These are phyloP conservation scores for Amphiprion percula DNA, from an alignment of 2,113 vertebrate species.

Conservation along the genomic window DNA sequence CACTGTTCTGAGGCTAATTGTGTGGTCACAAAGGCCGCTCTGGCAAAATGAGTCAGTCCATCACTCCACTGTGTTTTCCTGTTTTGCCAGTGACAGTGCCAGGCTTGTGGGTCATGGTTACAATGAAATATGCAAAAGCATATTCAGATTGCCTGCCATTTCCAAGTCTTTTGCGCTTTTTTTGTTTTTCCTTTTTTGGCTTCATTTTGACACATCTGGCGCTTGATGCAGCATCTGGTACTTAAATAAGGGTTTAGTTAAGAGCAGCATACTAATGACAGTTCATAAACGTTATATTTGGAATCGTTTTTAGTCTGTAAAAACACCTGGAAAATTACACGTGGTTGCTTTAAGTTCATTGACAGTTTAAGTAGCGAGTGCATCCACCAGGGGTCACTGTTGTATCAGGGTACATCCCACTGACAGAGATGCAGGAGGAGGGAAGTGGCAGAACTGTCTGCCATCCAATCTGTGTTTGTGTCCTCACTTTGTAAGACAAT, in stretches of 20 bases:
- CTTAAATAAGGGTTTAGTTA: slow-evolving; percentile 25
- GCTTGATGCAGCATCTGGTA: slow-evolving; percentile 9
- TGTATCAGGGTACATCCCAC: slow-evolving; percentile 63
- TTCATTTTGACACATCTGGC: slow-evolving; percentile 10
- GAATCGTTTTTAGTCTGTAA: slow-evolving; percentile 26
- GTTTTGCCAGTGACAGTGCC: slow-evolving; percentile 26
- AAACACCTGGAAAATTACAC: slow-evolving; percentile 43
- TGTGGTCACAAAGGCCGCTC: slow-evolving; percentile 39
- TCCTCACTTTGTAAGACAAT: slow-evolving; percentile 74
- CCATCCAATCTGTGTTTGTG: slow-evolving; percentile 61
- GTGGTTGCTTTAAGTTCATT: not conserved
- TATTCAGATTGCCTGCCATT: slow-evolving; percentile 17
- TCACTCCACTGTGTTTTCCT: slow-evolving; percentile 43
- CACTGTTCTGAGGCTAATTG: slow-evolving; percentile 56
- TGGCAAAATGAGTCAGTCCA: slow-evolving; percentile 37
- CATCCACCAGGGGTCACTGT: slow-evolving; percentile 80
- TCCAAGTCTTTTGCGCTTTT: not conserved
- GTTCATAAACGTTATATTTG: slow-evolving; percentile 25
- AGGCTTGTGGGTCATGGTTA: slow-evolving; percentile 18
- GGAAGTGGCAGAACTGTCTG: slow-evolving; percentile 42
- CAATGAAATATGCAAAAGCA: not conserved
- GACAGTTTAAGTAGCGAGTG: not conserved
- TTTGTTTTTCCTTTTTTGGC: not conserved
- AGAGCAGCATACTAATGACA: slow-evolving; percentile 24
- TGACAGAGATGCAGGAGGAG: slow-evolving; percentile 1